Conservation (phyloP, 2,113 vertebrate species). For the Gymnogyps californianus region DNA sequence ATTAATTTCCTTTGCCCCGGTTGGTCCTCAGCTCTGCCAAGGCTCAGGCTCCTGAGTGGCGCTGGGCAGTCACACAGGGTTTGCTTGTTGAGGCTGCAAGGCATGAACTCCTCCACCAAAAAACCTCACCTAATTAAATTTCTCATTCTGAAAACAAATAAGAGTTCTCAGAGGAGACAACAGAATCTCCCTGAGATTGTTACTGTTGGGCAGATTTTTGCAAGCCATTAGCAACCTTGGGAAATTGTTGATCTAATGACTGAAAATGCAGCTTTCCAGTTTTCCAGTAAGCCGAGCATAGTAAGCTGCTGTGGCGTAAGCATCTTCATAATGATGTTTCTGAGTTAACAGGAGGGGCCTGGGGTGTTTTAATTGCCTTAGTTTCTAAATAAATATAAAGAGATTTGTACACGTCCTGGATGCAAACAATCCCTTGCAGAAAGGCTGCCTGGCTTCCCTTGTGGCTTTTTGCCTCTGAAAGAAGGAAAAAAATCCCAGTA, state of each 20-base stretch:
- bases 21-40: neutral
- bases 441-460: neutral
- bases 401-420: neutral
- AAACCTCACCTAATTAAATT: conserved; percentile 5
- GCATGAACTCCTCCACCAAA: neutral
- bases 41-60: neutral
- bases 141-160: conserved; percentile 40
- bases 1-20: neutral
- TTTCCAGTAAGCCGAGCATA: conserved; percentile 15
- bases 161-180: neutral
- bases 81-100: neutral
- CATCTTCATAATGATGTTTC: conserved; percentile 36
- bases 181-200: neutral
- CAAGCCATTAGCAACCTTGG: conserved; percentile 40
- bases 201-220: conserved; percentile 31
- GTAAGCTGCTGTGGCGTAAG: conserved; percentile 7
- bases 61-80: neutral
- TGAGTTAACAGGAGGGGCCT: conserved; percentile 38
- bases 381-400: conserved; percentile 37
- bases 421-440: neutral
- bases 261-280: conserved; percentile 41
- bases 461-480: neutral
- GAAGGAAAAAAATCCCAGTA: neutral
- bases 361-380: conserved; percentile 46
- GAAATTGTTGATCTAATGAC: conserved; percentile 31